Evolutionary conservation across 2,888 invertebrate genomes (phyloP), one percentile per base, ranked within the genome.

Genomic region (Drosophila bunnanda): DNA sequence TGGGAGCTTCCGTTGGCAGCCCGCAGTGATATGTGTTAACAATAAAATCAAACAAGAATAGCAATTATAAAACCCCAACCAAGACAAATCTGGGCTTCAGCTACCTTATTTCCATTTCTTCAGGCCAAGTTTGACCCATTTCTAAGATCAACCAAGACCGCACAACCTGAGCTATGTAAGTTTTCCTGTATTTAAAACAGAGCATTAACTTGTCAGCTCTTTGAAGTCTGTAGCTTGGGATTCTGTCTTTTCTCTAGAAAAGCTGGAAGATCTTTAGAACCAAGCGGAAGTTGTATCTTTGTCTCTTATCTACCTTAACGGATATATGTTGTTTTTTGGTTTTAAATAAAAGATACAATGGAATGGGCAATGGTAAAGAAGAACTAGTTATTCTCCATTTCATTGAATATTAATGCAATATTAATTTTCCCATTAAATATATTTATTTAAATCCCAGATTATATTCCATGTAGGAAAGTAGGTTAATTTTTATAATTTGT

Each of bases 31-130:
- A 83, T 87, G 88, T 87, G 84, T 82, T 84, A 87, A 87, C 82
- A 67, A 72, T 68, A 65, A 87, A 80, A 80, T 85, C 79, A 87
- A 84, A 84, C 72, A 84, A 79, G 76, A 83, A 82, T 34, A 39
- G 56, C 70, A 77, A 57, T 70, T 75, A 76, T 73, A 76, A 81
- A 69, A 70, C 76, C 52, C 43, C 25, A n/a, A n/a, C n/a, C n/a
- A n/a, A n/a, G n/a, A n/a, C n/a, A n/a, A 39, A n/a, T 32, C 15
- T 22, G 53, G 53, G 34, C 10, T 54, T n/a, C 15, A 41, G 43
- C 39, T 56, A 39, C 20, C 46, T 36, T 20, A 25, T 69, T 75
- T 62, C 30, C 32, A 39, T 64, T 54, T 54, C 32, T 38, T 1
- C 8, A 36, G 13, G 7, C 34, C 61, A 25, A 39, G 44, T 32